Base-by-base conservation (phyloP, 2,113 vertebrate genomes). In the Aix galericulata region DNA sequence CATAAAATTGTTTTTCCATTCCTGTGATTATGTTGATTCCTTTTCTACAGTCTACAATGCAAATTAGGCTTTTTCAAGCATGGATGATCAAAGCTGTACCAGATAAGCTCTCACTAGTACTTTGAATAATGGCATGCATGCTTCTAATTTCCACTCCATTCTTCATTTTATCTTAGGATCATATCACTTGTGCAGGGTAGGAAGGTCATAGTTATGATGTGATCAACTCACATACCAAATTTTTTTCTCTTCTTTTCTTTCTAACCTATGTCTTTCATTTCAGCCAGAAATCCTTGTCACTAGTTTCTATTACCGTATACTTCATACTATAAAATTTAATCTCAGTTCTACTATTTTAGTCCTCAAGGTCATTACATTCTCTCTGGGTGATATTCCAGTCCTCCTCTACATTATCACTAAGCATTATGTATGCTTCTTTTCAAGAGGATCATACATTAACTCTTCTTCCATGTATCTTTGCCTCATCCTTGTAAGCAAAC, bases 141-240 rank as follows among this genome's bases (percentile, higher is more conserved):
- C 84, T 94, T 94, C 91, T 91, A 81, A 93, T 92, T 93, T 95
- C 91, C 77, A 89, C 56, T 53, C 69, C 80, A 91, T 95, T 95
- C 89, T 84, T 92, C 71, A 69, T 78, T 94, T 95, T 94, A 92
- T 96, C 93, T 94, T 92, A 78, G 95, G 89, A 92, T 91, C 84
- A 76, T 85, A 91, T 93, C 91, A 77, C 81, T 87, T 87, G 71
- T 56, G 92, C 62, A 82, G 73, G 60, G 60, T 93, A 75, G 67
- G 78, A 94, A 94, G 91, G 84, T 95, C 91, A 82, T 79, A 66
- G 74, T 72, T 91, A 79, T 42, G 86, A 91, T 80, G 71, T 82
- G 94, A 94, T 92, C 81, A 76, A 44, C 48, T 94, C 60, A 11
- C 89, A 79, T 91, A 82, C 62, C 78, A 72, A 55, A 42, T n/a